Conservation (phyloP, 2,113 vertebrate genomes). For the Cathartes aura region DNA sequence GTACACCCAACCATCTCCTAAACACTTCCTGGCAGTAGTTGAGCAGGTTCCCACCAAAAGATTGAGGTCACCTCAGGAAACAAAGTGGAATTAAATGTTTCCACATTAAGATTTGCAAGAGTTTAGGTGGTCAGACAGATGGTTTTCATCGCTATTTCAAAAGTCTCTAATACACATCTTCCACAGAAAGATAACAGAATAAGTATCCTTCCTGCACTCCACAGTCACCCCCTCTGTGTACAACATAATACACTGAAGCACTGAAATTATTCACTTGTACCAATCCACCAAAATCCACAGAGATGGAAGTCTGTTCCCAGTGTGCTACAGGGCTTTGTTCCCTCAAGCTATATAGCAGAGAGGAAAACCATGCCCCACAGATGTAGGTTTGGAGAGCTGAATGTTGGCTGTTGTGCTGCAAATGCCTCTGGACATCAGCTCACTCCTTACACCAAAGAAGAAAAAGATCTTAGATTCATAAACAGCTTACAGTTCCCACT, state of each 20-base stretch:
- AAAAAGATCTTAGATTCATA: neutral
- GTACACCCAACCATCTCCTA: neutral
- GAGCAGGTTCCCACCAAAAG: neutral
- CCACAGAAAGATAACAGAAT: neutral
- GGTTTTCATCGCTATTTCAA: neutral
- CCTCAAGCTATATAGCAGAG: neutral
- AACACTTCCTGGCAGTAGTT: neutral
- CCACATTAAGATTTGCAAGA: neutral
- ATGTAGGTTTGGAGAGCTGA: neutral
- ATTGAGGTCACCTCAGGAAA: neutral
- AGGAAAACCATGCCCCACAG: neutral
- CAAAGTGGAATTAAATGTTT: constrained; percentile 19
- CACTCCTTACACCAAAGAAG: neutral
- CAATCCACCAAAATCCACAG: neutral
- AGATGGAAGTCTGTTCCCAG: neutral
- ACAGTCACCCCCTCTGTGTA: neutral
- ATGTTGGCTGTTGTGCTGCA: neutral
- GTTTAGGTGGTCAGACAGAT: neutral
- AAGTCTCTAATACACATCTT: neutral
- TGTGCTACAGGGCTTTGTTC: neutral
- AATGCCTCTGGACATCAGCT: neutral
- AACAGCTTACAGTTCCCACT: neutral
- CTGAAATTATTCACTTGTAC: neutral
- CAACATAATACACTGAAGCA: neutral
- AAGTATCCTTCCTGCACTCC: neutral